phyloP scores from a whole-genome alignment of 2,113 vertebrate genomes.

The Gopherus evgoodei region DNA sequence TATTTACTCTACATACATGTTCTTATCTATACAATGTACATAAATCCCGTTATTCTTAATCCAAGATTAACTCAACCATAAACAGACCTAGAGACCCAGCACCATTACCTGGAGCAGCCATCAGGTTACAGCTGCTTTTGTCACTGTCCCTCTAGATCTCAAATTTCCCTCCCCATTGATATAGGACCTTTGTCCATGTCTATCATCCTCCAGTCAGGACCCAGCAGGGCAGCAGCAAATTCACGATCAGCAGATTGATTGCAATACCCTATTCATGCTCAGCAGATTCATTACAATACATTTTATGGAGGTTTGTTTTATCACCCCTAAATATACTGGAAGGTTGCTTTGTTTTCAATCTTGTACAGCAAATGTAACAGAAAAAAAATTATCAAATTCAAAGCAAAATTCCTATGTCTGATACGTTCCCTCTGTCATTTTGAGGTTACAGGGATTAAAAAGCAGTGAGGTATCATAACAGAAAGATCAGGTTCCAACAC shows the following conservation, averaged over 20 bases:
- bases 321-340: not conserved
- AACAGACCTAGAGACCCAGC: not conserved
- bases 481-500: not conserved
- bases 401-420: not conserved
- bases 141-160: rapidly evolving
- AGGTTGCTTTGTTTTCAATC: not conserved
- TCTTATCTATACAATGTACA: not conserved
- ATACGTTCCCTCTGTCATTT: not conserved
- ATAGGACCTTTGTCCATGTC: not conserved
- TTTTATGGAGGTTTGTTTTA: not conserved
- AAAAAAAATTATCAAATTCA: not conserved
- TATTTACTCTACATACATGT: not conserved
- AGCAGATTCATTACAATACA: not conserved
- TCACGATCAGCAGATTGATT: not conserved
- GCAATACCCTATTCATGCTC: rapidly evolving
- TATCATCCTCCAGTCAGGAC: not conserved
- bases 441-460: not conserved
- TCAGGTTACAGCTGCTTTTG: not conserved
- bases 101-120: not conserved
- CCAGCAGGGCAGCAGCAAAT: not conserved
- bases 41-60: not conserved
- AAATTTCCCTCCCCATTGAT: not conserved
- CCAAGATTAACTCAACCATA: not conserved
- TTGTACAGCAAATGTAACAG: not conserved
- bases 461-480: not conserved